Evolutionary conservation across 2,797 vertebrate species (phyloP).

Genomic region (Pangasius djambal): DNA sequence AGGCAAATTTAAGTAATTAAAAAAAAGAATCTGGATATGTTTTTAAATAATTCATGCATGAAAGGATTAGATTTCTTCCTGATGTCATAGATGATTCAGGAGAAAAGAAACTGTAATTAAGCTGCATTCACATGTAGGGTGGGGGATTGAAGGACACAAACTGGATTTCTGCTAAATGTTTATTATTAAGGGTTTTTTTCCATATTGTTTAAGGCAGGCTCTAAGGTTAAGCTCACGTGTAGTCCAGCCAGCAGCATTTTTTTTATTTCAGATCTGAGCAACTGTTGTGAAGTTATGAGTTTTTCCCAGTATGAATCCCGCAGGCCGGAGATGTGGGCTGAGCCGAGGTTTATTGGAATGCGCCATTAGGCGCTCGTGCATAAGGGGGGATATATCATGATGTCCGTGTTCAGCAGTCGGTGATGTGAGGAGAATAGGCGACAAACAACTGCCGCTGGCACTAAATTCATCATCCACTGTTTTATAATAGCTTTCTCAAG

Average conservation of each 20-base stretch:
- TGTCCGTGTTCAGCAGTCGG: conserved; percentile 70
- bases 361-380: conserved; percentile 67
- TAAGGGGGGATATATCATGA: conserved; percentile 68
- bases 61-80: neutral
- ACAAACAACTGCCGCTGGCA: conserved; percentile 64
- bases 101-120: neutral
- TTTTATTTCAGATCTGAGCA: conserved; percentile 69
- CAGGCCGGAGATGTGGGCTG: conserved; percentile 69
- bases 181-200: conserved; percentile 37
- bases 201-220: conserved; percentile 56
- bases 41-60: neutral
- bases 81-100: neutral
- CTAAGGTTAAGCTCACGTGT: conserved; percentile 64
- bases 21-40: neutral
- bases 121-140: neutral
- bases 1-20: neutral
- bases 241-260: conserved; percentile 43
- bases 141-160: neutral
- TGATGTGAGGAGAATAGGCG: conserved; percentile 72
- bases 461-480: conserved; percentile 74
- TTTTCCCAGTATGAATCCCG: conserved; percentile 27
- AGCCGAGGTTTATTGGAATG: conserved; percentile 74
- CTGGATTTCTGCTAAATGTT: conserved; percentile 56
- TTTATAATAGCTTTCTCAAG: conserved; percentile 69
- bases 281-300: conserved; percentile 73